Base-by-base conservation (phyloP, 53 echinoderm and acorn worm genomes). In the Temnopleurus reevesii region DNA sequence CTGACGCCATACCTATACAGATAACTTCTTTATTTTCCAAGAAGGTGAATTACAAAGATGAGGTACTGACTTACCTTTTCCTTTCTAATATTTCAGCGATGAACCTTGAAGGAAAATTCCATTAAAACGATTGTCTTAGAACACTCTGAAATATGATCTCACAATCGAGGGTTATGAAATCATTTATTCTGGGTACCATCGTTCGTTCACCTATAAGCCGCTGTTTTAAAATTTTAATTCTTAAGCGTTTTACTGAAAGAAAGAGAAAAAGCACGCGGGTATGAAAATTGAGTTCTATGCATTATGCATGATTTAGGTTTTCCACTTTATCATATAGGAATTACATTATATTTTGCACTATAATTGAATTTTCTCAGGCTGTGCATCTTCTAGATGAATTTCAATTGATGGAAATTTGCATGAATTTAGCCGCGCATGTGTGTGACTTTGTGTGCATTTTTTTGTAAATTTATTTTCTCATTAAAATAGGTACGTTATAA, bases 121-220 rank as follows among this genome's bases (percentile, higher is more conserved):
- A 71, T 71, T 71, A 71, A 71, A 21, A 71, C 41, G 41, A 71
- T 71, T 71, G 71, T 71, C 71, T 71, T 41, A 23, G 71, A 21
- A 38, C 13, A 23, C 41, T n/a, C 36, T 71, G 71, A 43, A 71
- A 71, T 41, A 41, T 4, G 43, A 71, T 41, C 71, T 19, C 23
- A 18, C 19, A 1, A 43, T 36, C 23, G 41, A 71, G 71, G 34
- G 1, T 8, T 41, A 41, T 71, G 7, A 71, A 71, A 71, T 41
- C 71, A 41, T 71, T 38, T 71, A 71, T 71, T 71, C 71, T 19
- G 43, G 36, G 36, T 41, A 21, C 8, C 21, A 19, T 71, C 71
- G 71, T 71, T 71, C 71, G 41, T 71, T 71, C n/a, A 71, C 19
- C 71, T 71, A 4, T 21, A 71, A 71, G 41, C 36, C 41, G 8